These are phyloP conservation scores for Oreochromis spilurus DNA, from an alignment of 2,113 vertebrate species.

Conservation along the genomic window DNA sequence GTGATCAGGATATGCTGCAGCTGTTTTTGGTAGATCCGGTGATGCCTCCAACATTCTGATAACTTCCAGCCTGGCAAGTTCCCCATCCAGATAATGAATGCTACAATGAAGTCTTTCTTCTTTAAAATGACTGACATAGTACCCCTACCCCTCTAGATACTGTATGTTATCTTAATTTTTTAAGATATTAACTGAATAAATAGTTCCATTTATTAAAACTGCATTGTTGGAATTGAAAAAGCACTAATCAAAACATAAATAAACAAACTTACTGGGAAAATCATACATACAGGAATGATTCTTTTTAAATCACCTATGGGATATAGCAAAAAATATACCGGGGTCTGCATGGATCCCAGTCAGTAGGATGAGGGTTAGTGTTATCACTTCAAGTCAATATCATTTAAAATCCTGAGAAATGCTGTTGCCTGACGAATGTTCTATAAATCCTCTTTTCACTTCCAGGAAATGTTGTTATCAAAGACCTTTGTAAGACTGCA, in stretches of 20 bases:
- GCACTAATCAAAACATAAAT: background rate
- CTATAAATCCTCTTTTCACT: slow-evolving; percentile 46
- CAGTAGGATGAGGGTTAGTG: background rate
- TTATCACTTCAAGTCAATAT: slow-evolving; percentile 44
- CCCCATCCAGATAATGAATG: background rate
- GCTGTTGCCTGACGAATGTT: background rate
- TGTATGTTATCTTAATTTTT: background rate
- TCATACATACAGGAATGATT: background rate
- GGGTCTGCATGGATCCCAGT: background rate
- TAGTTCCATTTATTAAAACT: background rate
- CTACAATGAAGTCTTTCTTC: background rate
- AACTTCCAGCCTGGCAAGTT: background rate
- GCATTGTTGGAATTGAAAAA: background rate
- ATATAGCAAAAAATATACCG: background rate
- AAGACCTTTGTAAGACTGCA: slow-evolving; percentile 33
- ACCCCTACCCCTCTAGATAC: background rate
- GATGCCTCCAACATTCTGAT: background rate
- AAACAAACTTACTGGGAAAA: background rate
- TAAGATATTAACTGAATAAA: background rate
- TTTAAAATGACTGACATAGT: background rate
- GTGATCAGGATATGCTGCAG: background rate
- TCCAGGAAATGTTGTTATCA: slow-evolving; percentile 54
- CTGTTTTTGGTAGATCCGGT: background rate
- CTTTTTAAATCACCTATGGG: rapidly evolving
- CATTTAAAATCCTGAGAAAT: slow-evolving; percentile 44